Percentiles rank a stretch among this genome's conserved stretches.
Conservation (phyloP, 2,888 invertebrate genomes). For the Terebella lapidaria region DNA sequence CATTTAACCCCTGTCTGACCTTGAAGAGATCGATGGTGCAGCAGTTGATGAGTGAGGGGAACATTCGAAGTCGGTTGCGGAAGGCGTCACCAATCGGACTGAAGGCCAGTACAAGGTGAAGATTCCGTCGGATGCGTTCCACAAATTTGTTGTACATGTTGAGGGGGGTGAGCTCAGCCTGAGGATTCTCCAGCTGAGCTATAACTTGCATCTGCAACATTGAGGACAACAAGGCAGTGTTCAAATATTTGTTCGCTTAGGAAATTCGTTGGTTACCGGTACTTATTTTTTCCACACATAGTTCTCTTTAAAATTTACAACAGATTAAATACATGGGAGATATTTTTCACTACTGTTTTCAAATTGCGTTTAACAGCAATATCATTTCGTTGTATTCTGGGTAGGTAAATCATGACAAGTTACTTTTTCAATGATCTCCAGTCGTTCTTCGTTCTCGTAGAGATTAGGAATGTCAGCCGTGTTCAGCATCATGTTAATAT, state of each 20-base stretch:
- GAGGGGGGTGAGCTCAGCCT: conserved; percentile 46
- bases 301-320: too few species aligned
- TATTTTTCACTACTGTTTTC: too few species aligned
- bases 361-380: too few species aligned
- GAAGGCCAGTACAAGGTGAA: conserved; percentile 51
- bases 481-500: conserved; percentile 52
- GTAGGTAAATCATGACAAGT: too few species aligned
- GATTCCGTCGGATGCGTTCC: conserved; percentile 44
- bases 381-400: too few species aligned
- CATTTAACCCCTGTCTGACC: too few species aligned
- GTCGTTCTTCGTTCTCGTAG: conserved; percentile 49
- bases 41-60: conserved; percentile 53
- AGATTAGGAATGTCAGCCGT: conserved; percentile 52
- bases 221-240: too few species aligned
- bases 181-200: conserved; percentile 41
- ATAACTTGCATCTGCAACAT: conserved; percentile 47
- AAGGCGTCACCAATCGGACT: conserved; percentile 52
- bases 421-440: conserved; percentile 53
- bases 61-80: conserved; percentile 51
- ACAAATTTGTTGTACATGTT: conserved; percentile 53
- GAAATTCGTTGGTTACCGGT: too few species aligned
- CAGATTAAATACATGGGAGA: too few species aligned
- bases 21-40: conserved; percentile 54
- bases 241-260: too few species aligned
- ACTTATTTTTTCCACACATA: too few species aligned